phyloP scores from a whole-genome alignment of 2,797 vertebrate species.

The Apogon talboti region DNA sequence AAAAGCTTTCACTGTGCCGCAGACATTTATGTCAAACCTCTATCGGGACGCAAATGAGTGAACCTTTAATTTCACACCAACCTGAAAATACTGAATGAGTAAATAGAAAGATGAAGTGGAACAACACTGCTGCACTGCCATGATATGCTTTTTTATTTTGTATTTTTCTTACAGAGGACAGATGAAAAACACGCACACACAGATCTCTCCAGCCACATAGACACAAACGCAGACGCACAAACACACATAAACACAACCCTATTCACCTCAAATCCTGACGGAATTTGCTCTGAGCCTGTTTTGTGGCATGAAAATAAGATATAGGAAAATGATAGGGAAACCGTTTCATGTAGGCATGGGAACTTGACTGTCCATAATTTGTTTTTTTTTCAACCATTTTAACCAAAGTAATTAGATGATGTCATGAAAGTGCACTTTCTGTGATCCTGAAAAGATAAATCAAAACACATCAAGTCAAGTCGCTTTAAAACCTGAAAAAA shows the following conservation, averaged over 20 bases:
- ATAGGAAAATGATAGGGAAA: constrained; percentile 70
- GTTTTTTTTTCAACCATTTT: constrained; percentile 40
- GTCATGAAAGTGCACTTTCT: constrained; percentile 61
- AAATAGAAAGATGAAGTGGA: constrained; percentile 52
- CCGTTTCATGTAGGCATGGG: constrained; percentile 60
- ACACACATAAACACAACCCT: constrained; percentile 67
- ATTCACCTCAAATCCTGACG: constrained; percentile 62
- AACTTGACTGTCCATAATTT: constrained; percentile 68
- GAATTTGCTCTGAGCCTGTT: constrained; percentile 55
- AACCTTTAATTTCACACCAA: constrained; percentile 56
- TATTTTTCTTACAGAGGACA: not conserved
- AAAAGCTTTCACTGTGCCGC: constrained; percentile 46
- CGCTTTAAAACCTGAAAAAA: not conserved
- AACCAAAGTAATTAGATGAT: constrained; percentile 74
- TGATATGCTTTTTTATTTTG: constrained; percentile 24
- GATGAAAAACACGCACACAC: constrained; percentile 20
- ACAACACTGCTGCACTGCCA: constrained; percentile 33
- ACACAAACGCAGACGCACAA: constrained; percentile 30
- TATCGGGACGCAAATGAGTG: constrained; percentile 46
- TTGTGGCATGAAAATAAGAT: constrained; percentile 71
- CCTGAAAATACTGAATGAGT: constrained; percentile 49
- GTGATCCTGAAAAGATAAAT: constrained; percentile 55
- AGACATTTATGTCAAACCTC: constrained; percentile 61
- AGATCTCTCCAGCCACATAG: constrained; percentile 21
- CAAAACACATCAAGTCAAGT: constrained; percentile 30